A percentile compares a stretch with the other conserved stretches of the same genome.
These are phyloP conservation scores for Neodiprion pinetum DNA, from an alignment of 1,140 invertebrate species.

Conservation along the genomic window DNA sequence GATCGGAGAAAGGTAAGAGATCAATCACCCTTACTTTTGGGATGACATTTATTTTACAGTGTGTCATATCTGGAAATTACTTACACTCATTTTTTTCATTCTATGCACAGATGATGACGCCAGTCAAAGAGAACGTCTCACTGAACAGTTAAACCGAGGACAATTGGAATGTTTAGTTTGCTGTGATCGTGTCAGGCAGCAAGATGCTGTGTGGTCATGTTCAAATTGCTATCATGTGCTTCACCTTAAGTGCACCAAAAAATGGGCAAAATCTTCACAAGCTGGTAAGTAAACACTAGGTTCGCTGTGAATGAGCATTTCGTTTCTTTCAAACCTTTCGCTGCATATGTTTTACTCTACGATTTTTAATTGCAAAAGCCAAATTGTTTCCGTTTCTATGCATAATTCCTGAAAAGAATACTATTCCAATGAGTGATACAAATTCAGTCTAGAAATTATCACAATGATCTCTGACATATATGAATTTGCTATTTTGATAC, in stretches of 20 bases:
- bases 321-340: background rate
- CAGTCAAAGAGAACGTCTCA: conserved; percentile 80
- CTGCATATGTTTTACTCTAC: conserved; percentile 1
- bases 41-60: too few species aligned
- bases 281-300: conserved; percentile 60
- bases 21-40: conserved; percentile 19
- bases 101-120: conserved; percentile 60
- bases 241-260: conserved; percentile 87
- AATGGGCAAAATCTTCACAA: conserved; percentile 88
- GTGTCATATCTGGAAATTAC: too few species aligned
- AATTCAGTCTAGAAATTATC: too few species aligned
- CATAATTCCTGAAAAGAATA: too few species aligned
- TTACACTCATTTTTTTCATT: background rate
- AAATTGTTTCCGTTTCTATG: background rate
- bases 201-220: conserved; percentile 89
- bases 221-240: conserved; percentile 89
- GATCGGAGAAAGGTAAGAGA: conserved; percentile 39
- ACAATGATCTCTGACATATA: too few species aligned
- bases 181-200: conserved; percentile 81
- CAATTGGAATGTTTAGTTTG: conserved; percentile 92
- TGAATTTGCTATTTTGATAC: conserved; percentile 33
- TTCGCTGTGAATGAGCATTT: background rate
- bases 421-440: too few species aligned
- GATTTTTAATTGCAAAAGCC: background rate
- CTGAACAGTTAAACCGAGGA: conserved; percentile 79